These are phyloP conservation scores for Sebastolobus alascanus DNA, from an alignment of 2,797 vertebrate genomes.

Conservation along the genomic window DNA sequence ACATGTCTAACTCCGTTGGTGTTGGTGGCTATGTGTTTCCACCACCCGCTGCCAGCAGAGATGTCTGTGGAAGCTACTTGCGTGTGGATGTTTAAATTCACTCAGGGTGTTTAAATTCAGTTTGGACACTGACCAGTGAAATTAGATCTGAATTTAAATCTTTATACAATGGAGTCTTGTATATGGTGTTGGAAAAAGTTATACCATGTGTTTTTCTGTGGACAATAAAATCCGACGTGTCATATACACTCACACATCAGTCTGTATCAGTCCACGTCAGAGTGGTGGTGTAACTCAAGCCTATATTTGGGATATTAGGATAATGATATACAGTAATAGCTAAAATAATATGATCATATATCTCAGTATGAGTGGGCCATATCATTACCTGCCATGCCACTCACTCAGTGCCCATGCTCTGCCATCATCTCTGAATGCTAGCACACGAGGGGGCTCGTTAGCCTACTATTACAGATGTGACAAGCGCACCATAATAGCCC, in stretches of 20 bases:
- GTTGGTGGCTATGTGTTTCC: constrained; percentile 8
- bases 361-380: constrained; percentile 59
- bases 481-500: constrained; percentile 95
- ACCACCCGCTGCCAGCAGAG: not conserved
- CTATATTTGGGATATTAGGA: constrained; percentile 26
- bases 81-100: not conserved
- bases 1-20: constrained; percentile 5
- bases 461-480: constrained; percentile 96
- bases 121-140: not conserved
- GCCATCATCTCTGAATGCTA: constrained; percentile 84
- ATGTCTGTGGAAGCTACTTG: not conserved
- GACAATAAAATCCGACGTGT: not conserved
- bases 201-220: not conserved
- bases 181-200: not conserved
- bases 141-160: not conserved
- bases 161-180: not conserved
- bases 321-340: constrained; percentile 36
- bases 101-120: not conserved
- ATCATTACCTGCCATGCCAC: constrained; percentile 72
- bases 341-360: constrained; percentile 54
- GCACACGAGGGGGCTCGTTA: constrained; percentile 94
- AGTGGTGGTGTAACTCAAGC: not conserved
- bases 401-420: constrained; percentile 67
- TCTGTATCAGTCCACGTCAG: constrained; percentile 4
- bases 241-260: not conserved